Percentiles rank a stretch among this genome's conserved stretches.
phyloP scores from a whole-genome alignment of 1,140 invertebrate species.

The Hermatobates lingyangjiaoensis region DNA sequence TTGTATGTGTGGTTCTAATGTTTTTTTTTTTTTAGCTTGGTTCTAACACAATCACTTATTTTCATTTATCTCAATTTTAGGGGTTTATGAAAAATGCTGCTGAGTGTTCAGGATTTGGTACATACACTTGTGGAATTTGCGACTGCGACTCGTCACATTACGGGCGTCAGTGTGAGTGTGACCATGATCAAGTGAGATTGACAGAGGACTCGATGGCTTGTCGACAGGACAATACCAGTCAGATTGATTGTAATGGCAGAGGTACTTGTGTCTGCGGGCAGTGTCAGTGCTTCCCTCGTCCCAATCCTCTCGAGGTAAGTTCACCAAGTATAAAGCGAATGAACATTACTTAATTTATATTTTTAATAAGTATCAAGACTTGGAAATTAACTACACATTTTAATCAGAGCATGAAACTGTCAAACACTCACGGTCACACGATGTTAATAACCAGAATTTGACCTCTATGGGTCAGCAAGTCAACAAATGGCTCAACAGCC shows the following conservation, averaged over 20 bases:
- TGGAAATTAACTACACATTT: too few species aligned
- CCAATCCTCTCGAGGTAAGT: conserved; percentile 33
- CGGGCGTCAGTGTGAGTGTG: conserved; percentile 76
- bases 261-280: conserved; percentile 64
- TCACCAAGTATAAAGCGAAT: background rate
- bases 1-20: too few species aligned
- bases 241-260: conserved; percentile 49
- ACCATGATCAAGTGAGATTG: conserved; percentile 26
- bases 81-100: conserved; percentile 28
- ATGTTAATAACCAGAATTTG: too few species aligned
- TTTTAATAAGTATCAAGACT: too few species aligned
- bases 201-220: conserved; percentile 39
- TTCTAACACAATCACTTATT: too few species aligned
- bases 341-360: conserved; percentile 6
- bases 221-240: conserved; percentile 45
- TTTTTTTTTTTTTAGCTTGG: too few species aligned
- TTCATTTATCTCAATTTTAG: too few species aligned
- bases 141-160: conserved; percentile 57
- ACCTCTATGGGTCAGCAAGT: too few species aligned
- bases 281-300: conserved; percentile 47
- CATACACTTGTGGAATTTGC: conserved; percentile 73
- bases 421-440: too few species aligned
- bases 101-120: conserved; percentile 44
- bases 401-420: too few species aligned
- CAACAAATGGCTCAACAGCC: too few species aligned